Evolutionary conservation across 2,888 invertebrate genomes (phyloP).

Genomic region (Ernsta delagoae): DNA sequence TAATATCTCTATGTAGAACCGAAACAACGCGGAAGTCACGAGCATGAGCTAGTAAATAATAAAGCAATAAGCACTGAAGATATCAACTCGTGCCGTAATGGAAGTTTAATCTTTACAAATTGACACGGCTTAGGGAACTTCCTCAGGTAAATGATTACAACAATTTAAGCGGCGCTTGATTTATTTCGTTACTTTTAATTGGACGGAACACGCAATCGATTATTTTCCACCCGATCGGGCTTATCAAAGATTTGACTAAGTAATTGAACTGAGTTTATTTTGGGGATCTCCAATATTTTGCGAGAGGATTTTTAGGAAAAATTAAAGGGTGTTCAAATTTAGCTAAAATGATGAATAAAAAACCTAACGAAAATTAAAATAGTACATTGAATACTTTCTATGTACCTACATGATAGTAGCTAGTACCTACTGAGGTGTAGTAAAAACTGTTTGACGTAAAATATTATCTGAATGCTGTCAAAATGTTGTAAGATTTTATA

Average conservation of each 20-base stretch:
- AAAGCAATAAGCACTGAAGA: not conserved
- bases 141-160: conserved; percentile 23
- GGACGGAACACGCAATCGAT: conserved; percentile 9
- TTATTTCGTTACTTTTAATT: conserved; percentile 28
- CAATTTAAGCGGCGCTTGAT: conserved; percentile 24
- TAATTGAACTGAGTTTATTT: conserved; percentile 21
- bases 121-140: conserved; percentile 11
- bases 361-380: no score
- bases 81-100: conserved; percentile 2
- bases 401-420: no score
- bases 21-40: no score
- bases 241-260: conserved; percentile 18
- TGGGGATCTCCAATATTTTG: not conserved
- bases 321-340: not conserved
- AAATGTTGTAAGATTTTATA: no score
- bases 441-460: no score
- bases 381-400: no score
- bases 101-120: conserved; percentile 26
- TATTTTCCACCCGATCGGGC: conserved; percentile 9
- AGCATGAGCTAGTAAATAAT: not conserved
- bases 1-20: no score
- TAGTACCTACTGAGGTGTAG: no score
- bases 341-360: no score
- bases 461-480: no score
- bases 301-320: not conserved